These are phyloP conservation scores for Selene dorsalis DNA, from an alignment of 2,797 vertebrate species.

Conservation along the genomic window DNA sequence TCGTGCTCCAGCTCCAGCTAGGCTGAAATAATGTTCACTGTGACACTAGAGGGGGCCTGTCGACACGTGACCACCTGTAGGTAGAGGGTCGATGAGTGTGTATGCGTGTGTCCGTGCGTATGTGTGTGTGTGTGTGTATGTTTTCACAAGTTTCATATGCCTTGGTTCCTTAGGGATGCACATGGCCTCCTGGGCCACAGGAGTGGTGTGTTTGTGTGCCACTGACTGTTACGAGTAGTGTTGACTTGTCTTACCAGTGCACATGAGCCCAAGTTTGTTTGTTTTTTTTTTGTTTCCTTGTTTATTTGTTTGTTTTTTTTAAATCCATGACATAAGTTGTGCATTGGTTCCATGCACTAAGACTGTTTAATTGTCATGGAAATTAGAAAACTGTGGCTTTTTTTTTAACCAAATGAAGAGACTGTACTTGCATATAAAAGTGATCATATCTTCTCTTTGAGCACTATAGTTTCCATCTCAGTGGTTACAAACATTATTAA, in stretches of 20 bases:
- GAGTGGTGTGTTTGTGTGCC: constrained; percentile 76
- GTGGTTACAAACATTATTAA: constrained; percentile 55
- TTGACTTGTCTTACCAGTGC: constrained; percentile 74
- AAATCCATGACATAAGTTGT: constrained; percentile 56
- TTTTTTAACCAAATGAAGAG: constrained; percentile 73
- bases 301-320: constrained; percentile 10
- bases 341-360: constrained; percentile 68
- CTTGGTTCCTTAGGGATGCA: constrained; percentile 73
- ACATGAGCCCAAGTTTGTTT: constrained; percentile 53
- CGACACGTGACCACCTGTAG: constrained; percentile 47
- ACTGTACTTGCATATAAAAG: constrained; percentile 72
- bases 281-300: constrained; percentile 5
- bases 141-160: constrained; percentile 68
- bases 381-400: constrained; percentile 67
- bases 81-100: constrained; percentile 38
- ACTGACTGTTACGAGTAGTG: constrained; percentile 85
- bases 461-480: constrained; percentile 65
- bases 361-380: constrained; percentile 70
- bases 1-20: constrained; percentile 63
- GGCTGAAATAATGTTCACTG: constrained; percentile 83
- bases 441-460: constrained; percentile 64
- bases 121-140: constrained; percentile 40
- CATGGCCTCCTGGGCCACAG: constrained; percentile 54
- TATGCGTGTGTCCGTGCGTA: constrained; percentile 23
- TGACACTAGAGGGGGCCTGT: constrained; percentile 75